Evolutionary conservation across 2,888 invertebrate genomes (phyloP).

Genomic region (Megaustenia siamemsis): DNA sequence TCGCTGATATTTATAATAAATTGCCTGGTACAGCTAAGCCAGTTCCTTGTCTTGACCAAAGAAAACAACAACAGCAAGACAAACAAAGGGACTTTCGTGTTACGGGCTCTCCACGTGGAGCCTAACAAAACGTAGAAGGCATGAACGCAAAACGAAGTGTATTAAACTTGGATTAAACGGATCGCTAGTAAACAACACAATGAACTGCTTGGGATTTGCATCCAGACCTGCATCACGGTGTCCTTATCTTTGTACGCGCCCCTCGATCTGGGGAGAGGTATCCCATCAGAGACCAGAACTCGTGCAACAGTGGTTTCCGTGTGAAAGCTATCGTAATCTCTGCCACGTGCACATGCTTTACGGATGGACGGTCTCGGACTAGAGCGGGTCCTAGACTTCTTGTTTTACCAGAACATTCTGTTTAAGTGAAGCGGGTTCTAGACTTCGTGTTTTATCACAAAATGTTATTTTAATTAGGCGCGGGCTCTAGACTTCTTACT

Average conservation of each 20-base stretch:
- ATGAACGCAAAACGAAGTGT: slow-evolving; percentile 32
- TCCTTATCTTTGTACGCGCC: slow-evolving; percentile 37
- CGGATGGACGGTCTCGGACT: slow-evolving; percentile 16
- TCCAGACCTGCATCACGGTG: slow-evolving; percentile 17
- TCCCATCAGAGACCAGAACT: slow-evolving; percentile 16
- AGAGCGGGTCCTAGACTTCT: neutral
- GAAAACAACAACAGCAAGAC: neutral
- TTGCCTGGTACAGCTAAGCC: neutral
- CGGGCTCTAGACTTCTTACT: neutral
- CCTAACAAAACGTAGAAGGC: slow-evolving; percentile 35
- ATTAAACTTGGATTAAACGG: slow-evolving; percentile 43
- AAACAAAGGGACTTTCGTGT: slow-evolving; percentile 22
- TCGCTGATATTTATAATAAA: neutral
- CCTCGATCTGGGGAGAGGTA: neutral
- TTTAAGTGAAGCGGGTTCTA: neutral
- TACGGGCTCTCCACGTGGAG: neutral
- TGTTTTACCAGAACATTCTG: neutral
- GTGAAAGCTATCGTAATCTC: slow-evolving; percentile 34
- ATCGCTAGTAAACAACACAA: slow-evolving; percentile 29
- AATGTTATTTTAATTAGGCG: neutral
- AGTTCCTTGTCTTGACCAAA: neutral
- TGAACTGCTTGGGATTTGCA: slow-evolving; percentile 13
- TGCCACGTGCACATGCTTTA: slow-evolving; percentile 25
- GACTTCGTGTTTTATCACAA: neutral
- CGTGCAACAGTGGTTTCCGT: slow-evolving; percentile 11